Conservation (phyloP, 1,140 invertebrate species). For the Oryctes rhinoceros region DNA sequence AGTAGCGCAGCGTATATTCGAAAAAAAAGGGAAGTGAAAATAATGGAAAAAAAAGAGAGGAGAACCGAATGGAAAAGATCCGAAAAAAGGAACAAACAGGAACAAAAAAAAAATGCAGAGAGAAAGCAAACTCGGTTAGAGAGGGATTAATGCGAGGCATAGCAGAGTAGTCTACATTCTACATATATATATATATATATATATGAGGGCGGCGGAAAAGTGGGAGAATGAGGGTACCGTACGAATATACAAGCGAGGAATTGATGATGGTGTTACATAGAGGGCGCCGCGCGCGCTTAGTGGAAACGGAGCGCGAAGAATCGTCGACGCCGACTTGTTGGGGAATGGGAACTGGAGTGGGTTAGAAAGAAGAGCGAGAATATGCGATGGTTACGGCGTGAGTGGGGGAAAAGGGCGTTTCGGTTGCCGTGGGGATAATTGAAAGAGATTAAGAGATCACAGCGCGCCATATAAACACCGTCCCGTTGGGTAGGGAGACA, state of each 20-base stretch:
- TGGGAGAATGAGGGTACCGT: neutral
- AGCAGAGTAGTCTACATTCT: no score
- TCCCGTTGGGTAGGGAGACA: constrained; percentile 50
- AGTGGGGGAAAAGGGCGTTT: neutral
- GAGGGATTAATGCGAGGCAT: constrained; percentile 1
- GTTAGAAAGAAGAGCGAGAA: neutral
- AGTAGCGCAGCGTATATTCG: neutral
- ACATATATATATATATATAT: no score
- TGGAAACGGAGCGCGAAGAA: neutral
- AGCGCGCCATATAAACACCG: constrained; percentile 56
- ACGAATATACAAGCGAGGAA: neutral
- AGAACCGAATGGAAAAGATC: neutral
- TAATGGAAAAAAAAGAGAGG: neutral
- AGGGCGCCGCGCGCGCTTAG: neutral
- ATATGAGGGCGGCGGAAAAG: neutral
- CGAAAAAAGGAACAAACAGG: neutral
- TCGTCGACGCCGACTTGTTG: neutral
- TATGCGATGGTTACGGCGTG: no score
- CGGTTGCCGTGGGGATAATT: constrained; percentile 50
- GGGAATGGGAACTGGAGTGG: neutral
- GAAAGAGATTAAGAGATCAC: constrained; percentile 57
- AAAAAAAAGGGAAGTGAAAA: neutral
- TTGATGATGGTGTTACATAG: neutral
- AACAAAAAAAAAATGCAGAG: neutral
- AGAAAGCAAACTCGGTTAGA: constrained; percentile 7